phyloP scores from a whole-genome alignment of 2,797 vertebrate species.

The Caiman crocodilus region DNA sequence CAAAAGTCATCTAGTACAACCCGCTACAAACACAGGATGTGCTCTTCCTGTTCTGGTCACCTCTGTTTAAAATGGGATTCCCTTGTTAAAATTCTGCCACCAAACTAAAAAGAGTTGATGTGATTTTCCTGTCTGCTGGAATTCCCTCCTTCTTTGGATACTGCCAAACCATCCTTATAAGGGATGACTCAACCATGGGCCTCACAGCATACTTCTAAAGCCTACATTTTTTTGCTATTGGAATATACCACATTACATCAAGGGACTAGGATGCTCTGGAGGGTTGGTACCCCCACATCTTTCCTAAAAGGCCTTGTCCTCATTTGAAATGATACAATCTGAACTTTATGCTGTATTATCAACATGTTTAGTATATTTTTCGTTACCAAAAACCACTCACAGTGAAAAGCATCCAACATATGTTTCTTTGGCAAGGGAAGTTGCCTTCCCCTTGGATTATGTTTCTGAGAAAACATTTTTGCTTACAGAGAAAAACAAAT shows the following conservation, averaged over 20 bases:
- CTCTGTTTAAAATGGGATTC: neutral
- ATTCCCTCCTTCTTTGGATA: constrained; percentile 44
- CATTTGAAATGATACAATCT: neutral
- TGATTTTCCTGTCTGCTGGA: constrained; percentile 58
- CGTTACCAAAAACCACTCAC: neutral
- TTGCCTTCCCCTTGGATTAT: constrained; percentile 18
- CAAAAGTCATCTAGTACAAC: no score
- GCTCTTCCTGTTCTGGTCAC: neutral
- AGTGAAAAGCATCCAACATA: neutral
- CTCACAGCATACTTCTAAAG: constrained; percentile 38
- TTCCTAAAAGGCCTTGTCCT: constrained; percentile 19
- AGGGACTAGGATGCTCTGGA: neutral
- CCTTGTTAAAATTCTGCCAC: constrained; percentile 34
- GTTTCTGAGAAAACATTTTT: constrained; percentile 19
- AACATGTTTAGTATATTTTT: constrained; percentile 2
- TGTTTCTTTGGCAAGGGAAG: constrained; percentile 46
- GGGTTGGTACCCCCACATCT: constrained; percentile 9
- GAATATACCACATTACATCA: constrained; percentile 41
- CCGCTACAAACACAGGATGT: no score
- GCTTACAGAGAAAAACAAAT: constrained; percentile 49
- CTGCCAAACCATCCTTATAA: constrained; percentile 52
- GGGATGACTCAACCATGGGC: constrained; percentile 37
- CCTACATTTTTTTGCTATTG: constrained; percentile 49
- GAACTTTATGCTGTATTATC: neutral
- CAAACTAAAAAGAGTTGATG: constrained; percentile 17